Conservation (phyloP, 2,797 vertebrate genomes). For the Phyllotis vaccarum region DNA sequence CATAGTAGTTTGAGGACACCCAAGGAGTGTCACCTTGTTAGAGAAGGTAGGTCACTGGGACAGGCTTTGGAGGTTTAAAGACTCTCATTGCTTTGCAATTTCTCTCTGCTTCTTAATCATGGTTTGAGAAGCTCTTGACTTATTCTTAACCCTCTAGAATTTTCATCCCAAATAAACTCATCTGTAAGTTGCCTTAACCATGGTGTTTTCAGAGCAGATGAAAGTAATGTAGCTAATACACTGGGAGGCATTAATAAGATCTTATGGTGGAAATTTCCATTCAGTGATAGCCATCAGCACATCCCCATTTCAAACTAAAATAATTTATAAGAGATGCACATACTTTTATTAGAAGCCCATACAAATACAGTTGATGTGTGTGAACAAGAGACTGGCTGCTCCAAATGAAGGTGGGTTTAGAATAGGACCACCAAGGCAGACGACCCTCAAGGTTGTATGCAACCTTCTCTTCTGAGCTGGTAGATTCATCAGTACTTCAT, state of each 20-base stretch:
- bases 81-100: not conserved
- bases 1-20: not conserved
- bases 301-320: not conserved
- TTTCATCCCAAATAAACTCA: not conserved
- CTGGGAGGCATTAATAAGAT: not conserved
- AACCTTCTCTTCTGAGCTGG: not conserved
- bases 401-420: not conserved
- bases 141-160: not conserved
- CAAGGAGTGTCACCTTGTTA: no score
- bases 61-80: no score
- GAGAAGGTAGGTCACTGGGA: not conserved
- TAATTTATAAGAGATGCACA: not conserved
- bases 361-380: accelerated
- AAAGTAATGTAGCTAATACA: not conserved
- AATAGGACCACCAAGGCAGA: accelerated
- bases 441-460: not conserved
- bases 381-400: not conserved
- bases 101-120: not conserved
- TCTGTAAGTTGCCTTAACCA: not conserved
- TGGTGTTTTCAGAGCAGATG: not conserved
- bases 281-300: not conserved
- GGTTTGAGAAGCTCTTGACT: not conserved
- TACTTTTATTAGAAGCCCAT: not conserved
- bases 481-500: not conserved
- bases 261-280: not conserved